A percentile compares a stretch with the other conserved stretches of the same genome.
These are phyloP conservation scores for Petrocephalus zakoni DNA, from an alignment of 2,113 vertebrate genomes.

Conservation along the genomic window DNA sequence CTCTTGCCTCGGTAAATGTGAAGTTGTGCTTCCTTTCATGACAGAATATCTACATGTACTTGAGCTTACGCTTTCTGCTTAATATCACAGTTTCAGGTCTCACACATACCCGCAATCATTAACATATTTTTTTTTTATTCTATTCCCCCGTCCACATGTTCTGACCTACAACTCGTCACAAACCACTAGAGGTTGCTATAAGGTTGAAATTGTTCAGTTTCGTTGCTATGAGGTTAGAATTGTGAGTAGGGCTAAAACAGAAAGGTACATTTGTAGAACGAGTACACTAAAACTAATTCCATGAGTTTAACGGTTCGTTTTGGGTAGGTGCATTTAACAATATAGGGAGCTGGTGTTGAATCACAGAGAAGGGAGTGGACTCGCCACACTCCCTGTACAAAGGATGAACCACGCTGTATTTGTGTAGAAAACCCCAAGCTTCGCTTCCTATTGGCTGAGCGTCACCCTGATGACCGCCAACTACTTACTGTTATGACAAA, in stretches of 20 bases:
- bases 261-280: not conserved
- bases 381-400: not conserved
- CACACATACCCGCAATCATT: not conserved
- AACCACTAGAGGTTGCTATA: conserved; percentile 19
- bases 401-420: not conserved
- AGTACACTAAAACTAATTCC: not conserved
- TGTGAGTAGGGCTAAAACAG: not conserved
- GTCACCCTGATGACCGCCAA: not conserved
- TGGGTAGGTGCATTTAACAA: not conserved
- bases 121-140: not conserved
- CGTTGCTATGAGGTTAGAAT: not conserved
- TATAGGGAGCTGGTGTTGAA: not conserved
- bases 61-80: not conserved
- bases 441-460: not conserved
- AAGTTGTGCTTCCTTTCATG: not conserved
- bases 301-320: not conserved
- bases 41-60: not conserved
- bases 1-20: not conserved
- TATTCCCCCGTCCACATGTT: not conserved
- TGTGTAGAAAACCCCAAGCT: not conserved
- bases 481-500: not conserved
- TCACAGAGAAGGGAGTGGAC: not conserved
- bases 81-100: not conserved
- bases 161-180: not conserved
- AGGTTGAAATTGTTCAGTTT: not conserved